phyloP scores from a whole-genome alignment of 2,888 invertebrate species.

The Lycocerus yunnanus region DNA sequence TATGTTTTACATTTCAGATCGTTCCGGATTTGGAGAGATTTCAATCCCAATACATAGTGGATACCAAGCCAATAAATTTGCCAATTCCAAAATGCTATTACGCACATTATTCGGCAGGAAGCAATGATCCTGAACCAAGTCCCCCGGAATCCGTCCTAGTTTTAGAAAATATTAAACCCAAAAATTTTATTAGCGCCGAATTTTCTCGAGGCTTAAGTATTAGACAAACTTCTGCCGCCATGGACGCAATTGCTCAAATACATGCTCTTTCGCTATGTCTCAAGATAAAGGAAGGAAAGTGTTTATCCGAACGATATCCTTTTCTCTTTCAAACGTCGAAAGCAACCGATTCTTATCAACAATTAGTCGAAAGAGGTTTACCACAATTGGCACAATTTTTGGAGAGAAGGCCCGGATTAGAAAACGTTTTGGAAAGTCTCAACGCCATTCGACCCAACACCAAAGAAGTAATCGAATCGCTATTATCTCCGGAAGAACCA shows the following conservation, averaged over 20 bases:
- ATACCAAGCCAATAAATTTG: conserved; percentile 58
- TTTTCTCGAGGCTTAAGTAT: conserved; percentile 71
- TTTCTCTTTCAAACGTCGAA: conserved; percentile 79
- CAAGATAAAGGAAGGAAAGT: conserved; percentile 60
- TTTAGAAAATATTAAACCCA: conserved; percentile 72
- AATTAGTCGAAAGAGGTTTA: conserved; percentile 75
- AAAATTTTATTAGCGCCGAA: conserved; percentile 68
- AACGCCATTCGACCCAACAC: conserved; percentile 66
- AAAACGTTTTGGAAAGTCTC: conserved; percentile 65
- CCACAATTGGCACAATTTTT: conserved; percentile 77
- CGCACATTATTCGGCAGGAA: conserved; percentile 63
- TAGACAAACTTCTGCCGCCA: conserved; percentile 69
- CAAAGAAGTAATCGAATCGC: conserved; percentile 71
- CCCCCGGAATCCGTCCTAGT: conserved; percentile 72
- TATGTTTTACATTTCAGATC: conserved; percentile 58
- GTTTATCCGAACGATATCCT: conserved; percentile 61
- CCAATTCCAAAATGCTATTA: conserved; percentile 75
- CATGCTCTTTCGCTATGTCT: conserved; percentile 74
- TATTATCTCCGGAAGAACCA: conserved; percentile 74
- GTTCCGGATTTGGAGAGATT: conserved; percentile 72
- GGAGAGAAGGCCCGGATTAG: conserved; percentile 67
- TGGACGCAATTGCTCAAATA: conserved; percentile 72
- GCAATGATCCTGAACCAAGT: conserved; percentile 49
- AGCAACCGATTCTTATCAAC: conserved; percentile 80
- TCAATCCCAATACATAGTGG: conserved; percentile 55